Conservation (phyloP, 2,888 invertebrate species). For the Teinopalpus imperialis region DNA sequence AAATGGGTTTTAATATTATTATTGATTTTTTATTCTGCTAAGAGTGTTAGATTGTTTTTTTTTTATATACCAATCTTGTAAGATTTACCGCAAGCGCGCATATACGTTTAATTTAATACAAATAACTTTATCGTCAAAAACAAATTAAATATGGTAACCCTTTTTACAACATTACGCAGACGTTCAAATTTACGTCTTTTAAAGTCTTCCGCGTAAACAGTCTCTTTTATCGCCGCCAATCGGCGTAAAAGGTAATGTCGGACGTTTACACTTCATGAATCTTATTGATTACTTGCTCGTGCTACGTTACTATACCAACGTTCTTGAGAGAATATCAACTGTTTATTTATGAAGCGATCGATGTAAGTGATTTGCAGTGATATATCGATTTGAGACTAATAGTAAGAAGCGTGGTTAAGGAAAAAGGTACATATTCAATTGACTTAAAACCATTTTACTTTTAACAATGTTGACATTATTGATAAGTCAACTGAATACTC, state of each 20-base stretch:
- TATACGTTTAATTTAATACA: too few relatives aligned
- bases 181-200: slow-evolving; percentile 17
- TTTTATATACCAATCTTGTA: too few relatives aligned
- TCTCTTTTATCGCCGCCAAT: slow-evolving; percentile 12
- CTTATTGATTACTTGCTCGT: neutral
- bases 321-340: neutral
- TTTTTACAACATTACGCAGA: neutral
- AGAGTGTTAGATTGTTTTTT: too few relatives aligned
- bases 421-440: too few relatives aligned
- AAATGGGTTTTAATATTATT: too few relatives aligned
- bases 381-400: slow-evolving; percentile 1
- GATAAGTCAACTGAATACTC: too few relatives aligned
- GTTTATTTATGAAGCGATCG: slow-evolving; percentile 2
- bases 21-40: too few relatives aligned
- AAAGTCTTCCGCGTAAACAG: slow-evolving; percentile 10
- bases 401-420: too few relatives aligned
- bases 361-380: slow-evolving; percentile 1
- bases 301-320: neutral
- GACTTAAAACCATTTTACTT: too few relatives aligned
- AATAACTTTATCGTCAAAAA: too few relatives aligned
- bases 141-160: neutral
- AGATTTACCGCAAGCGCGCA: too few relatives aligned
- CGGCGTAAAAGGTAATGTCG: slow-evolving; percentile 10
- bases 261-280: slow-evolving; percentile 15
- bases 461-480: too few relatives aligned